Evolutionary conservation across 2,888 invertebrate species (phyloP).

Genomic region (Drosophila trichaetosa): DNA sequence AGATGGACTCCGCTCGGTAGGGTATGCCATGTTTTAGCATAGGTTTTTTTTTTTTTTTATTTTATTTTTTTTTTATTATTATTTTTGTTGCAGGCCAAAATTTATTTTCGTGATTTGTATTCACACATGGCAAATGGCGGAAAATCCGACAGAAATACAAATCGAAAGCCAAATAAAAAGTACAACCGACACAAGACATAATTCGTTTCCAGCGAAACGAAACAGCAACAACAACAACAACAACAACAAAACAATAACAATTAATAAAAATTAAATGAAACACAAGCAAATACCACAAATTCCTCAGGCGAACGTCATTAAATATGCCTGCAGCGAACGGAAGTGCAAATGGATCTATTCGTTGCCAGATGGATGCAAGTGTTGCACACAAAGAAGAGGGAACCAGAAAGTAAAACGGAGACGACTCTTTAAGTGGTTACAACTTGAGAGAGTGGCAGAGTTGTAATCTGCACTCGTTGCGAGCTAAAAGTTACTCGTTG

Average conservation of each 20-base stretch:
- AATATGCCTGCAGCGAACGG: neutral
- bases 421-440: neutral
- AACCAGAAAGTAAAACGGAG: neutral
- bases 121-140: constrained; percentile 35
- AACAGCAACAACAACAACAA: constrained; percentile 12
- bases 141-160: constrained; percentile 5
- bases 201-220: constrained; percentile 40
- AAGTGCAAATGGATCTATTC: neutral
- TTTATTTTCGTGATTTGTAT: constrained; percentile 29
- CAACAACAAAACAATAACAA: neutral
- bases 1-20: neutral
- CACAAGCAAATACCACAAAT: constrained; percentile 43
- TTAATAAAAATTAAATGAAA: constrained; percentile 14
- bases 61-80: neutral
- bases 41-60: neutral
- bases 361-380: neutral
- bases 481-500: neutral
- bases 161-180: constrained; percentile 28
- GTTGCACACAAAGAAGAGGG: neutral
- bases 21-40: neutral
- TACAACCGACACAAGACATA: constrained; percentile 9
- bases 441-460: neutral
- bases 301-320: constrained; percentile 37
- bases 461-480: neutral
- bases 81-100: constrained; percentile 8